Evolutionary conservation across 1,140 invertebrate species (phyloP).

Genomic region (Pseudomyrmex gracilis): DNA sequence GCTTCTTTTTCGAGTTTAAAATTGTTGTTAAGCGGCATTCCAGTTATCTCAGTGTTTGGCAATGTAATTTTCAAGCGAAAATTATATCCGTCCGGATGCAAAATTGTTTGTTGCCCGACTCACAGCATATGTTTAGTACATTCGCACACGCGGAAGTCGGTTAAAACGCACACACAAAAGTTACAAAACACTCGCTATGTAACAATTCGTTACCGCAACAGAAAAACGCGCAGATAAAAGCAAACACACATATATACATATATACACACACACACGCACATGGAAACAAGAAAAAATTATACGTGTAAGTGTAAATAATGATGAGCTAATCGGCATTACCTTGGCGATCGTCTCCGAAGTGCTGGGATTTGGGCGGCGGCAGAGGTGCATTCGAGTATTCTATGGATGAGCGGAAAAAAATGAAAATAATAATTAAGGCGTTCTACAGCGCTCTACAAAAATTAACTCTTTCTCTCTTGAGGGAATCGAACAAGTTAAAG

Average conservation of each 20-base stretch:
- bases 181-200: not conserved
- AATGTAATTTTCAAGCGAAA: not conserved
- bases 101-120: not conserved
- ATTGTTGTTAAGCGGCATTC: not conserved
- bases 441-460: conserved; percentile 54
- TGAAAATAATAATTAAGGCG: conserved; percentile 78
- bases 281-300: not conserved
- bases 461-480: conserved; percentile 31
- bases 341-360: conserved; percentile 87
- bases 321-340: conserved; percentile 84
- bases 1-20: too few relatives aligned
- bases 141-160: not conserved
- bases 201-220: not conserved
- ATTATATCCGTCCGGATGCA: not conserved
- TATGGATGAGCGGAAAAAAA: conserved; percentile 85
- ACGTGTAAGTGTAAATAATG: conserved; percentile 38
- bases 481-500: not conserved
- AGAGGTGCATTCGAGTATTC: conserved; percentile 88
- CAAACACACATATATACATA: not conserved
- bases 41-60: not conserved
- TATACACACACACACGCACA: not conserved
- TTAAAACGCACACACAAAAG: not conserved
- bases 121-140: conserved; percentile 11
- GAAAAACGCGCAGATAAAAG: not conserved
- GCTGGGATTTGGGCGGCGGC: conserved; percentile 88